Evolutionary conservation across 2,113 vertebrate species (phyloP), one percentile per base, ranked within the genome.

Genomic region (Hydrochoerus hydrochaeris): DNA sequence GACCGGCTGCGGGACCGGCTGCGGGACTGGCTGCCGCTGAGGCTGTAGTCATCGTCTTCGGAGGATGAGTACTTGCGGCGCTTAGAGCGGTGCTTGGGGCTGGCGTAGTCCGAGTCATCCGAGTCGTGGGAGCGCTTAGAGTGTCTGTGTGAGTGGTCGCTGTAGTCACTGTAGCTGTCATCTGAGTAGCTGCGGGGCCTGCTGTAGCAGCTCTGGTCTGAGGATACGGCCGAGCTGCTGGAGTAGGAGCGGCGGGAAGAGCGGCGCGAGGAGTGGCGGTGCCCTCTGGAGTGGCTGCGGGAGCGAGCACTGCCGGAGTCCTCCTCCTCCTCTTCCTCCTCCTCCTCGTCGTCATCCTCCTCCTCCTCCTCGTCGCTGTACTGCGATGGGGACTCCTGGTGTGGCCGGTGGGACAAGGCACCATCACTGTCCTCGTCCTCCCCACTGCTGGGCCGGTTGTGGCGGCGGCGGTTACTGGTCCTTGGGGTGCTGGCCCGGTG

Each of bases 161-260:
- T 99, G 96, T 99, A 99, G 95, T 99, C 99, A 17, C 99, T 99
- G 94, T 99, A 99, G 97, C 99, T 99, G 92, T 99, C 98, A 0
- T 98, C 99, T 0, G 99, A 99, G 97, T 99, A 99, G 97, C 99
- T 99, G 1, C 98, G 98, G 30, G 98, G 98, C 44, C 98, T 99
- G 97, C 99, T 99, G 54, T 99, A 99, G 30, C 99, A 97, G 97
- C 99, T 99, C 69, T 98, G 99, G 2, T 98, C 99, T 0, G 99
- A 99, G 85, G 99, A 99, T 0, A 98, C 99, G 0, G 99, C 99
- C 0, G 99, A 99, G 97, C 99, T 99, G 97, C 98, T 99, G 0
- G 99, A 99, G 85, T 99, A 99, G 0, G 99, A 99, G 71, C 99
- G 99, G 3, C 98, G 98, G 49, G 99, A 99, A 24, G 98, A 98